Base-by-base conservation (phyloP, 2,113 vertebrate species). In the pig (Sus scrofa) region DNA sequence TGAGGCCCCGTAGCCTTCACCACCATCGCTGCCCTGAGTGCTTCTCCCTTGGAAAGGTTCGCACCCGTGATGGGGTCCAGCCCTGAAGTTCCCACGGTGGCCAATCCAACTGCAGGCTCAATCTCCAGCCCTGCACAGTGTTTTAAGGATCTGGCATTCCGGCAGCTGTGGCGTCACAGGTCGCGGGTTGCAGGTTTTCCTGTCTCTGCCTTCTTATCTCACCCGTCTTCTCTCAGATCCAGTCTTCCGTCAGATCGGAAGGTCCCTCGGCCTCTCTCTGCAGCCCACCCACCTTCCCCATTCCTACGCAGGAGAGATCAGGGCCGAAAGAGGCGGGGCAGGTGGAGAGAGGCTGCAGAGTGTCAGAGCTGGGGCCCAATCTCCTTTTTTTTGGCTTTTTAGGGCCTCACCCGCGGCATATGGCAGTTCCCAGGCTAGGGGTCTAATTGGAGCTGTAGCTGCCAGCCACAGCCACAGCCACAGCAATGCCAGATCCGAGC, bases 41-140 rank as follows among this genome's bases (percentile, higher is more conserved):
- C 37, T 82, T 77, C 37, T 82, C 68, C 68, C 60, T 94, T 94
- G 83, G 60, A 95, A 95, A 78, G 44, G 30, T 60, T 96, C 83
- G 63, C 94, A 82, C 62, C 37, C 68, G 75, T 1, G 19, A 78
- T 68, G 68, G 89, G 96, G 82, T 94, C 91, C 93, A 93, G 95
- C 89, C 93, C 96, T 78, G n/a, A n/a, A 44, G 44, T 44, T 44
- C 44, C 44, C 44, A 8, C 44, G 8, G 44, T 44, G 44, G 44
- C 44, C 44, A 44, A 44, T 44, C 44, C 44, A 44, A 44, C 44
- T 44, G 44, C 44, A 44, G 44, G 44, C 8, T 44, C 44, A 44
- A 44, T 4, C 44, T 8, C 44, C 44, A 44, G 44, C 44, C 44
- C 44, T 44, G 44, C 44, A 44, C 44, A 44, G 44, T 44, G 44